Evolutionary conservation across 2,797 vertebrate species (phyloP).

Genomic region (Acipenser transmontanus): DNA sequence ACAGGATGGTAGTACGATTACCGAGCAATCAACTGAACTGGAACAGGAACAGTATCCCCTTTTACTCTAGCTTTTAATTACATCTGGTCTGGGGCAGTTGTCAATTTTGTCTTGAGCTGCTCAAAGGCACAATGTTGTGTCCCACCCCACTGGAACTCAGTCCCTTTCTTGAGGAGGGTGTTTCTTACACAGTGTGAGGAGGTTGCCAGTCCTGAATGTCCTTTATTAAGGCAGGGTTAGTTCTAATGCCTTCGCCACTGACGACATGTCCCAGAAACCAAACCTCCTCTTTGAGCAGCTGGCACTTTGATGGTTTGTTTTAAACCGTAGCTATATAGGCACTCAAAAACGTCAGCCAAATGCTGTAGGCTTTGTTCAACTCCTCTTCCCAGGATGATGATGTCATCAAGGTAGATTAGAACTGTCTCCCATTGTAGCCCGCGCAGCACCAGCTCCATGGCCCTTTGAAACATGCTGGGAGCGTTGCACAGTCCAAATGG

Average conservation of each 20-base stretch:
- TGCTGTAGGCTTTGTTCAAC: too few relatives aligned
- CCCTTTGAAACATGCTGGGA: too few relatives aligned
- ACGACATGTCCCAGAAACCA: background rate
- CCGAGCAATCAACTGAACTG: too few relatives aligned
- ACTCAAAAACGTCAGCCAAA: background rate
- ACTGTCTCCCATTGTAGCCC: too few relatives aligned
- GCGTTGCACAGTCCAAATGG: too few relatives aligned
- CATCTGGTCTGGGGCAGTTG: background rate
- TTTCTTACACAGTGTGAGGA: conserved; percentile 7
- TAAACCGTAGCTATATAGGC: background rate
- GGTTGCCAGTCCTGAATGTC: background rate
- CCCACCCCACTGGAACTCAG: background rate
- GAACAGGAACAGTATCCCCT: too few relatives aligned
- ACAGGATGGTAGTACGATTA: too few relatives aligned
- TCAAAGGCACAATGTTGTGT: background rate
- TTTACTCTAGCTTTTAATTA: too few relatives aligned
- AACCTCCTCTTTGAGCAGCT: background rate
- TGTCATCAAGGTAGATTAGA: too few relatives aligned
- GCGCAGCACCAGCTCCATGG: too few relatives aligned
- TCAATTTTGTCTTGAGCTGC: conserved; percentile 9
- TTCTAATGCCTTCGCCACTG: background rate
- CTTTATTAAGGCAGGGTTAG: background rate
- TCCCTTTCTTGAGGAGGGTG: background rate
- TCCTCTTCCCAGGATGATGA: too few relatives aligned
- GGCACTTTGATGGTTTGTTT: background rate